phyloP scores from a whole-genome alignment of 2,113 vertebrate genomes.

The Saguinus midas region DNA sequence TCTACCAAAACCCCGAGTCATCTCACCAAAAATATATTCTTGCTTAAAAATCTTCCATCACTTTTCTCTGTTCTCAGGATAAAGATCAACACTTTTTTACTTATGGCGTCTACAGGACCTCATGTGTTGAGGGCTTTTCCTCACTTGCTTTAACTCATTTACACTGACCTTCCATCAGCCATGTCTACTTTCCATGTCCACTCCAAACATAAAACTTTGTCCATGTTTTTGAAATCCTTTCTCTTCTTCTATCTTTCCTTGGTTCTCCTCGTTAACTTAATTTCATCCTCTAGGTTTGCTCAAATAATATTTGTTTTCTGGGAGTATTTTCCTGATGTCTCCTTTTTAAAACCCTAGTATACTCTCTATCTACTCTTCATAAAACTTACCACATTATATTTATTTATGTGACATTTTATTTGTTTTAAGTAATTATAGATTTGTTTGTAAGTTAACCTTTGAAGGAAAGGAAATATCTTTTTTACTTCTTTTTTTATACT shows the following conservation, averaged over 20 bases:
- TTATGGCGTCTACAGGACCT: background rate
- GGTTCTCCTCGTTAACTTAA: background rate
- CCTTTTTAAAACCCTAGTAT: background rate
- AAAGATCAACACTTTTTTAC: background rate
- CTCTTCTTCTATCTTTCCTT: background rate
- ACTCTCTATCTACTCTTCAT: background rate
- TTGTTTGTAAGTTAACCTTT: background rate
- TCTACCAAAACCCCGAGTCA: background rate
- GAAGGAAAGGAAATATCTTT: background rate
- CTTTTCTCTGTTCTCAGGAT: background rate
- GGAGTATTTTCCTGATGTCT: background rate
- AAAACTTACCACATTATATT: background rate
- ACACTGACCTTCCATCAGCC: background rate
- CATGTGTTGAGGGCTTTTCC: background rate
- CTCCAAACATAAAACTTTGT: background rate
- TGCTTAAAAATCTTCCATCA: background rate
- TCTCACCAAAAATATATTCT: background rate
- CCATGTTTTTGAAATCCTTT: background rate
- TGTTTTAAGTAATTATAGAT: background rate
- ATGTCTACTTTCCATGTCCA: background rate
- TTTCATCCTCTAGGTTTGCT: background rate
- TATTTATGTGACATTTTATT: background rate
- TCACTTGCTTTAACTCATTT: background rate
- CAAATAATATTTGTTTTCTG: background rate
- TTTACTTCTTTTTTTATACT: background rate